Evolutionary conservation across 2,888 invertebrate species (phyloP).

Genomic region (Rhagophthalmus giganteus): DNA sequence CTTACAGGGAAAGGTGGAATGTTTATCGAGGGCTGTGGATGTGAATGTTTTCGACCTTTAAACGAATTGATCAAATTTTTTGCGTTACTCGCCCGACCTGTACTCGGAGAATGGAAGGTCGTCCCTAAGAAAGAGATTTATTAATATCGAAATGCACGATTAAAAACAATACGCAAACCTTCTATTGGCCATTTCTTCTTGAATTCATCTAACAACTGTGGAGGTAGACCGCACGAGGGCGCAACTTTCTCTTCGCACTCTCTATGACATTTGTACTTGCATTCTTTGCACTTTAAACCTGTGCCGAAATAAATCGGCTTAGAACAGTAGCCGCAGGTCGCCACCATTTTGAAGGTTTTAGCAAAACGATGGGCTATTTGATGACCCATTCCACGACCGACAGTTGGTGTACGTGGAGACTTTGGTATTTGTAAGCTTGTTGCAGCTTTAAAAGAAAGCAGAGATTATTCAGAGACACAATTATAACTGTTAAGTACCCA

Average conservation of each 20-base stretch:
- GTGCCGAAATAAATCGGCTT: constrained; percentile 64
- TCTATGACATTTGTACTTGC: constrained; percentile 88
- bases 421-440: constrained; percentile 63
- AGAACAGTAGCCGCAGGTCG: constrained; percentile 87
- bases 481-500: constrained; percentile 36
- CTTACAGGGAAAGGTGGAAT: constrained; percentile 62
- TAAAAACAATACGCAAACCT: constrained; percentile 49
- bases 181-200: constrained; percentile 73
- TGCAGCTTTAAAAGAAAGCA: constrained; percentile 21
- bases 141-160: background rate
- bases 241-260: constrained; percentile 91
- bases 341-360: constrained; percentile 85
- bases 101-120: constrained; percentile 56
- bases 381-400: constrained; percentile 82
- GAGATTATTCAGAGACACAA: no score
- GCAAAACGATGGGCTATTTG: constrained; percentile 89
- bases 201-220: constrained; percentile 80
- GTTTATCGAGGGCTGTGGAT: constrained; percentile 61
- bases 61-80: constrained; percentile 53
- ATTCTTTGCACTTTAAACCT: constrained; percentile 89
- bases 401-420: constrained; percentile 56
- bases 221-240: constrained; percentile 89
- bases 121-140: constrained; percentile 37
- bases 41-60: constrained; percentile 59
- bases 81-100: constrained; percentile 52